Percentiles rank a stretch among this genome's conserved stretches.
Conservation (phyloP, 2,888 invertebrate species). For the Villa cingulata region DNA sequence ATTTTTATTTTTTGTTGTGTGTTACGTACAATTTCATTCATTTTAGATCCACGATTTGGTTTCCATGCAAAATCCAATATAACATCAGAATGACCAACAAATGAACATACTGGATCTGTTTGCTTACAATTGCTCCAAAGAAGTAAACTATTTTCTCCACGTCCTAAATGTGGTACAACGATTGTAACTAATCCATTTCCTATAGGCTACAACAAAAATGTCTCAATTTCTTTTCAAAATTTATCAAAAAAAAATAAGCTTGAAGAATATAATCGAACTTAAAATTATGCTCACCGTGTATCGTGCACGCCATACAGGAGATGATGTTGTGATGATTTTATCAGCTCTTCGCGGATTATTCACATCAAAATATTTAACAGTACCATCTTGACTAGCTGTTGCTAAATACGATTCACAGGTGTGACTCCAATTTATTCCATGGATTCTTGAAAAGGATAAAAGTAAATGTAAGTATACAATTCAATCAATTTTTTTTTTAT, state of each 20-base stretch:
- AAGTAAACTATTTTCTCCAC: constrained; percentile 72
- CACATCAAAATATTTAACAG: constrained; percentile 88
- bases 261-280: background rate
- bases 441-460: constrained; percentile 46
- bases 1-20: background rate
- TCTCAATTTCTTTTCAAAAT: no score
- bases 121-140: constrained; percentile 60
- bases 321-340: constrained; percentile 65
- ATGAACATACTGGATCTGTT: constrained; percentile 70
- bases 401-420: constrained; percentile 70
- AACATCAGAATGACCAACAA: constrained; percentile 89
- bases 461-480: no score
- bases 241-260: background rate
- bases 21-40: constrained; percentile 26
- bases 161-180: constrained; percentile 77
- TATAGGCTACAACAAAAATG: constrained; percentile 60
- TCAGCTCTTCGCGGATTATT: constrained; percentile 74
- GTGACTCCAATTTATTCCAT: constrained; percentile 90
- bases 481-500: no score
- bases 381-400: constrained; percentile 90
- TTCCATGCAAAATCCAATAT: constrained; percentile 93
- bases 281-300: constrained; percentile 48
- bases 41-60: constrained; percentile 43
- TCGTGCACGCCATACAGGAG: constrained; percentile 84
- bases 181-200: constrained; percentile 85